These are phyloP conservation scores for Hermodice carunculata DNA, from an alignment of 2,888 invertebrate species.

Conservation along the genomic window DNA sequence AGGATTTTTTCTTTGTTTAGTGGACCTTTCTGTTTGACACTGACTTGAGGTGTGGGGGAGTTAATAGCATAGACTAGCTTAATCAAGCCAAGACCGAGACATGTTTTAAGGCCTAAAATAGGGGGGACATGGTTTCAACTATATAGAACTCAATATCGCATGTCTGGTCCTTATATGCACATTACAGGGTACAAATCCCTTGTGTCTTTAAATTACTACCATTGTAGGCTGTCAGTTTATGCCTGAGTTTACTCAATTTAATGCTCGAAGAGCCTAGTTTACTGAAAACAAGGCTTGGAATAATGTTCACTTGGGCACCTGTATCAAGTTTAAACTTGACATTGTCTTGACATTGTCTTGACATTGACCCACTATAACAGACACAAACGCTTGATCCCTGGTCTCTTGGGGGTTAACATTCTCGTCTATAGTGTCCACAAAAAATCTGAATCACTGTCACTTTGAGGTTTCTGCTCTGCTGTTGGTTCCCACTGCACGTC, in stretches of 20 bases:
- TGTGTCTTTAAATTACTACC: neutral
- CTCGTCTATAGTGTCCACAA: neutral
- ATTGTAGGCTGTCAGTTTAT: neutral
- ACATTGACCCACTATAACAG: neutral
- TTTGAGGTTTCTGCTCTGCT: neutral
- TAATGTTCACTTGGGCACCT: neutral
- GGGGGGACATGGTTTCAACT: too few relatives aligned
- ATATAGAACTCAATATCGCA: too few relatives aligned
- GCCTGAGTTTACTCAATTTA: neutral
- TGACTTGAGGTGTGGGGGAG: too few relatives aligned
- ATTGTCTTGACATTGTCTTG: neutral
- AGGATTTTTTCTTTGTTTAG: too few relatives aligned
- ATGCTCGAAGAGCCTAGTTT: neutral
- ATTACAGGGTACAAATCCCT: too few relatives aligned
- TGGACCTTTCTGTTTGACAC: too few relatives aligned
- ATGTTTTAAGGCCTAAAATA: too few relatives aligned
- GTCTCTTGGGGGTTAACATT: neutral
- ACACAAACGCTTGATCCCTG: too few relatives aligned
- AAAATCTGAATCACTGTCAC: neutral
- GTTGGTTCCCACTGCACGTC: neutral
- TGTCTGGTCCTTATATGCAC: too few relatives aligned
- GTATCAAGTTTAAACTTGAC: neutral
- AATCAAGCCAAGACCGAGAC: too few relatives aligned
- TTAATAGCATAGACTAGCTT: too few relatives aligned
- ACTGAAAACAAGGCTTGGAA: neutral